Evolutionary conservation across 1,140 invertebrate genomes (phyloP), one percentile per base, ranked within the genome.

Genomic region (Drosophila ficusphila): DNA sequence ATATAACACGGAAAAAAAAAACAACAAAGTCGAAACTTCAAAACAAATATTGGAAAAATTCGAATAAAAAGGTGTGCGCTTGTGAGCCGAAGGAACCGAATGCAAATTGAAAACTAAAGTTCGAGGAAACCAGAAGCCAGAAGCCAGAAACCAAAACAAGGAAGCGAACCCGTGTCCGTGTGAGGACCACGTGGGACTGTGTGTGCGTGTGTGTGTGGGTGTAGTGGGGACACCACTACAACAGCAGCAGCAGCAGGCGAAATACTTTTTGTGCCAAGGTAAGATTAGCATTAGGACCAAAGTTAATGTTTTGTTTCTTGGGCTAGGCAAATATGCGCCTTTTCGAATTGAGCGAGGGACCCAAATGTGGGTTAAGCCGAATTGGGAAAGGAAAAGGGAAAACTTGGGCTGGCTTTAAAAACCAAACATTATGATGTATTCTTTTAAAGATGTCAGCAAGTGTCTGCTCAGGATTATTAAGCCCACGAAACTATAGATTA

Each of bases 201-300:
- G 65, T 11, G 36, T 27, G 29, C 19, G 52, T 12, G 42, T 14
- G 54, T 29, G 31, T 60, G 33, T 51, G 48, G 48, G 29, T 51
- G 62, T 51, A 4, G 44, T 31, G 36, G 42, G 48, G 54, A 31
- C 48, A 54, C 60, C 33, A 72, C 34, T 60, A 18, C 14, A 44
- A 58, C 42, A 54, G 48, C 39, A 56, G 47, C 14, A 44, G 62
- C 42, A 54, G 48, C 39, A 56, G 47, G 38, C 65, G 38, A 62
- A 49, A 48, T 39, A 49, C 38, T 51, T 60, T 82, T 48, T 77
- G 73, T 77, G 73, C 54, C 78, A 81, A 81, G 78, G 78, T 81
- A 81, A 81, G 79, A 83, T 83, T 81, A 56, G 79, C 70, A 58
- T 62, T 62, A 62, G 44, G 16, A 62, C 16, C 27, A 62, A 52